Evolutionary conservation across 2,113 vertebrate species (phyloP), one percentile per base, ranked within the genome.

Genomic region (Phaethon lepturus): DNA sequence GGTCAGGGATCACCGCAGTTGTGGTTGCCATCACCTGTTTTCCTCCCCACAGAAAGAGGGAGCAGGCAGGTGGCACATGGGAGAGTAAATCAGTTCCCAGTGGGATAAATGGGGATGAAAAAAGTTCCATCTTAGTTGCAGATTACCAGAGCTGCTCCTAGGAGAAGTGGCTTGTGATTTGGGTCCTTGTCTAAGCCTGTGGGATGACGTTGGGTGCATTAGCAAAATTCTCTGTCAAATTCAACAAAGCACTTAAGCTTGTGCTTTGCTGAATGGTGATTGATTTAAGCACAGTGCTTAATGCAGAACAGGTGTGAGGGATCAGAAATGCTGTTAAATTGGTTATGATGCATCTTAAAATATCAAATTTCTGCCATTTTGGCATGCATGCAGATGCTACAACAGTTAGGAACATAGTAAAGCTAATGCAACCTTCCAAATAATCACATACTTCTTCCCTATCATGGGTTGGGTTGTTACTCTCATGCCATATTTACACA

Each of bases 311-410:
- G 81, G 89, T 96, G 77, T 79, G 81, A 47, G 59, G 63, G 77
- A 88, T 94, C 91, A 95, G 59, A 76, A 91, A 58, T 76, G 58
- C 11, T n/a, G 33, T 86, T 71, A 35, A 58, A 59, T 68, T 17
- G 44, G 83, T 96, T 95, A 82, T 13, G 20, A 42, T 81, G 59
- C 64, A 91, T 91, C 86, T 96, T 92, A 76, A 97, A 94, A 58
- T 71, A 86, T 11, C 42, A 69, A 25, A 60, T 95, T 96, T 95
- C 38, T 95, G 69, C 49, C 38, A 10, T 85, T 94, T 91, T 68
- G 67, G 28, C 58, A 4, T 17, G 45, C 3, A 2, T 9, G 20
- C 25, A 42, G 49, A 10, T 76, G 69, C 62, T 69, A 6, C n/a
- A 73, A 17, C 26, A 26, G 49, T 77, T 25, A 86, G 68, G 33